Conservation (phyloP, 2,113 vertebrate species). For the Podiceps cristatus region DNA sequence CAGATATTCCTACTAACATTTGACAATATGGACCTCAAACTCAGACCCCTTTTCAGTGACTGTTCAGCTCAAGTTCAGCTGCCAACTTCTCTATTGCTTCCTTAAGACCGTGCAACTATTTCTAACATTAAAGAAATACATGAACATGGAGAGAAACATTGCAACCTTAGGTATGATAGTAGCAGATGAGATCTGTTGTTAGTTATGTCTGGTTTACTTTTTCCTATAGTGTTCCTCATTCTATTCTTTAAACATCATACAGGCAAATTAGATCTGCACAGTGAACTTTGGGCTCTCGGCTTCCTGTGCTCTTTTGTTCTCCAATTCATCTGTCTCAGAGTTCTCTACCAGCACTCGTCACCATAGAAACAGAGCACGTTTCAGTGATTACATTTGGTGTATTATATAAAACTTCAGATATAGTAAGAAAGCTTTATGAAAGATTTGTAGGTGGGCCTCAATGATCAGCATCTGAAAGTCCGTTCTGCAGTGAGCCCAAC, state of each 20-base stretch:
- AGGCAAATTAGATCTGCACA: conserved; percentile 43
- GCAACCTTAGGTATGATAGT: not conserved
- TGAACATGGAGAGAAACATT: not conserved
- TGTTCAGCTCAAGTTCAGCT: not conserved
- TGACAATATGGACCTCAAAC: not conserved
- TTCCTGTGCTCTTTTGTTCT: conserved; percentile 57
- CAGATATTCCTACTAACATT: not conserved
- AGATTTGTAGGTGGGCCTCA: not conserved
- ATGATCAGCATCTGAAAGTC: not conserved
- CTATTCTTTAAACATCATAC: not conserved
- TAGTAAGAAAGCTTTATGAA: not conserved
- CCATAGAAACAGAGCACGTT: conserved; percentile 71
- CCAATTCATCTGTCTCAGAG: conserved; percentile 43
- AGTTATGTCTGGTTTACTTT: conserved; percentile 5
- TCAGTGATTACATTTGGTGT: conserved; percentile 27
- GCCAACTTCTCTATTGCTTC: not conserved
- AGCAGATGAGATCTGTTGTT: not conserved
- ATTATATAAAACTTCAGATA: conserved; percentile 50
- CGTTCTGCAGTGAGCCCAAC: not conserved
- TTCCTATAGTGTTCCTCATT: not conserved
- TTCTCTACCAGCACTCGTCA: conserved; percentile 50
- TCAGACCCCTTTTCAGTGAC: not conserved
- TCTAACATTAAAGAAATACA: not conserved
- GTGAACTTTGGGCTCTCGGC: not conserved
- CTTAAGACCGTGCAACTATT: not conserved